Conservation (phyloP, 2,113 vertebrate genomes). For the Gorsachius goisagi region DNA sequence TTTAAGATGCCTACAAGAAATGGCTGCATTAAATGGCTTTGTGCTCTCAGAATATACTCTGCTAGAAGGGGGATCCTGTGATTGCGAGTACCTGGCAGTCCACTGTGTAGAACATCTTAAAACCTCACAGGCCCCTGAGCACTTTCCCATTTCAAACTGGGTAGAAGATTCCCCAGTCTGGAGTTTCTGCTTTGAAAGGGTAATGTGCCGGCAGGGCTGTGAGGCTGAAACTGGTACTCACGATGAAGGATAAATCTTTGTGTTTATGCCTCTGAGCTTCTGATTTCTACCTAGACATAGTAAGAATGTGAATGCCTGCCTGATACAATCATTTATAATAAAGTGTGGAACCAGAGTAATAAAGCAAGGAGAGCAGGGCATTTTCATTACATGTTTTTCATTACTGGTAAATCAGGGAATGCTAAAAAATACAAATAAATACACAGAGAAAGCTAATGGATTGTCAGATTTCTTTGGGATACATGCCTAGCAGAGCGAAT, state of each 20-base stretch:
- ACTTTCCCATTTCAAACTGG: not conserved
- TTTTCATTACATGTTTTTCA: not conserved
- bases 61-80: not conserved
- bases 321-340: not conserved
- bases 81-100: not conserved
- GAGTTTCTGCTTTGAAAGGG: not conserved
- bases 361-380: not conserved
- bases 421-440: not conserved
- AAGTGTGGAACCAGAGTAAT: not conserved
- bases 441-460: not conserved
- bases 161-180: not conserved
- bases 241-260: not conserved
- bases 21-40: not conserved
- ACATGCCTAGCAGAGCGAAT: fast-evolving
- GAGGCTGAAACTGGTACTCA: not conserved
- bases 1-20: not conserved
- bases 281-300: not conserved
- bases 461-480: not conserved
- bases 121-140: not conserved
- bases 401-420: not conserved
- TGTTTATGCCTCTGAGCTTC: not conserved
- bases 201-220: not conserved
- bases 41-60: not conserved
- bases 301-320: not conserved
- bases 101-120: not conserved